Evolutionary conservation across 2,888 invertebrate species (phyloP).

Genomic region (Phaonia tiefii): DNA sequence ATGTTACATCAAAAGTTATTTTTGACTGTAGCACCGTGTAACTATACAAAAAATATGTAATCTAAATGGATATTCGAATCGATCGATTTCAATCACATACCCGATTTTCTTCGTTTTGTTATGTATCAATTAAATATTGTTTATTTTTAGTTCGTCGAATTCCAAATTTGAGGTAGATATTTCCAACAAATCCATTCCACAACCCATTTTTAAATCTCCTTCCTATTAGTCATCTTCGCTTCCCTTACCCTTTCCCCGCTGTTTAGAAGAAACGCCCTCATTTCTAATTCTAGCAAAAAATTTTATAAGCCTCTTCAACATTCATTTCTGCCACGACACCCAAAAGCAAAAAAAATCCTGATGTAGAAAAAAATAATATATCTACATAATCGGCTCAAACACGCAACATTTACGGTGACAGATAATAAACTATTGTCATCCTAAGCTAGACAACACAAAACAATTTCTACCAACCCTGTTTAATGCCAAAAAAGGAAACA

Average conservation of each 20-base stretch:
- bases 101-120: too few relatives aligned
- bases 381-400: constrained; percentile 69
- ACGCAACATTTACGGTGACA: constrained; percentile 68
- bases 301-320: constrained; percentile 16
- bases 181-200: too few relatives aligned
- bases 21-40: too few relatives aligned
- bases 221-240: background rate
- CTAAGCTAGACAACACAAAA: constrained; percentile 33
- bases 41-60: too few relatives aligned
- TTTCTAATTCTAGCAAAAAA: background rate
- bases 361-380: constrained; percentile 1
- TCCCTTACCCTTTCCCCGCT: constrained; percentile 1
- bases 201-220: background rate
- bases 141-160: too few relatives aligned
- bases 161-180: too few relatives aligned
- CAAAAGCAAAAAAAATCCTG: background rate
- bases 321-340: background rate
- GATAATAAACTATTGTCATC: constrained; percentile 64
- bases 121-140: too few relatives aligned
- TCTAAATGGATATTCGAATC: too few relatives aligned
- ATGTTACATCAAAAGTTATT: too few relatives aligned
- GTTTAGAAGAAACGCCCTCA: constrained; percentile 29
- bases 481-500: background rate
- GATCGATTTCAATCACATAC: too few relatives aligned
- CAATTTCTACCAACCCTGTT: constrained; percentile 49